Evolutionary conservation across 2,113 vertebrate genomes (phyloP), one percentile per base, ranked within the genome.

Genomic region (Cinclus cinclus): DNA sequence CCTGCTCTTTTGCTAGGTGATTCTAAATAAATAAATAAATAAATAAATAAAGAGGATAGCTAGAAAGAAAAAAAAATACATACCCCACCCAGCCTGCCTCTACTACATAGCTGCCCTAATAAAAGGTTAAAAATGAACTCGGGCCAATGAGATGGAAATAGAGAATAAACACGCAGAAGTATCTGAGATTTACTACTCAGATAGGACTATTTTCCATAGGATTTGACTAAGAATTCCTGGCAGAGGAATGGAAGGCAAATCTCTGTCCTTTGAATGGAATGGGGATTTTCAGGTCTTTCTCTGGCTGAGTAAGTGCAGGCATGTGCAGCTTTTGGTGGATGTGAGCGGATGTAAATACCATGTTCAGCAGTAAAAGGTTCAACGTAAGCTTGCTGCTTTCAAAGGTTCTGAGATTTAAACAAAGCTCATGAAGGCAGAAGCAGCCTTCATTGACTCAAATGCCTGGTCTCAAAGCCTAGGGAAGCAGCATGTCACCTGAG

Each of bases 171-270:
- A 94, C 50, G 90, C 76, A 96, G 92, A 96, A 94, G 56, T 86
- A 93, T 78, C 93, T 94, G 73, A 95, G 95, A 97, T 96, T 96
- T 96, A 96, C 94, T 94, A 13, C 94, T 94, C 64, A 90, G 95
- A 97, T 94, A 97, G 76, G 60, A 90, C 53, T 94, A 79, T 96
- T 95, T 97, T 97, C 96, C 92, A 95, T 95, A 92, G 92, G 94
- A 96, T 97, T 96, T 96, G 83, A 89, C 92, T 89, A 75, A 95
- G 83, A 96, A 94, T 97, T 93, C 95, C 92, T 95, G 46, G 77
- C 86, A 83, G 62, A 84, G 73, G 90, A 94, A 95, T 75, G 86
- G 60, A 93, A 97, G 80, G 88, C 73, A 96, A 89, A 96, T 87
- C 56, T 87, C 28, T 77, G 73, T 87, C 49, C 60, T 90, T 90